Evolutionary conservation across 2,797 vertebrate genomes (phyloP), one percentile per base, ranked within the genome.

Genomic region (Craterocephalus amniculus): DNA sequence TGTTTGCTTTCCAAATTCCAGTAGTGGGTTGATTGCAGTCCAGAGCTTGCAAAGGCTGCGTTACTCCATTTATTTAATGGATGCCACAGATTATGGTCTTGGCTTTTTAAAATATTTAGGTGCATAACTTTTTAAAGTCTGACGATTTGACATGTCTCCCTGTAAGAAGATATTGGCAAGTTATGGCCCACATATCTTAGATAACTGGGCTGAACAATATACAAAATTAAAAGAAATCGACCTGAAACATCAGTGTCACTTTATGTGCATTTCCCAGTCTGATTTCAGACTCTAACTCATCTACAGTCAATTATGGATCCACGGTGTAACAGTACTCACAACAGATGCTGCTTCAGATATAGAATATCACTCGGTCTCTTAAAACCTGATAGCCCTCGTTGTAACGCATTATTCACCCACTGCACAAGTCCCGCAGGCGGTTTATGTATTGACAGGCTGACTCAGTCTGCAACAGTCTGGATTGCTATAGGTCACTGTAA

Each of bases 401-500:
- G 61, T 70, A 75, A 79, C 45, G 80, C 29, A 20, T 79, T 49
- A 74, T 83, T 79, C 64, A 68, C 65, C 58, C 36, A 31, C 63
- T 78, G 63, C 75, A 61, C 63, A 78, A 29, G 34, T 73, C 72
- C 51, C 74, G 48, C 52, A 35, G 27, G 10, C 49, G 63, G 58
- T 72, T 80, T 54, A 63, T 64, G 72, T 66, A 84, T 72, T 67
- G 76, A 79, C 76, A 81, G 63, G 38, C 66, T 65, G 63, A 68
- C 68, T 45, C 26, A 40, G 63, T 49, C 59, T 73, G 67, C 70
- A 59, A 45, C 32, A 79, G 60, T 67, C 68, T 40, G 62, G 69
- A 72, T 52, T 13, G 38, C 63, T 32, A 72, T 79, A 76, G 81
- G 81, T 89, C 88, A 82, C 74, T 81, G 78, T 78, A 83, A 78